phyloP scores from a whole-genome alignment of 2,888 invertebrate species.

The Temnothorax ravouxi region DNA sequence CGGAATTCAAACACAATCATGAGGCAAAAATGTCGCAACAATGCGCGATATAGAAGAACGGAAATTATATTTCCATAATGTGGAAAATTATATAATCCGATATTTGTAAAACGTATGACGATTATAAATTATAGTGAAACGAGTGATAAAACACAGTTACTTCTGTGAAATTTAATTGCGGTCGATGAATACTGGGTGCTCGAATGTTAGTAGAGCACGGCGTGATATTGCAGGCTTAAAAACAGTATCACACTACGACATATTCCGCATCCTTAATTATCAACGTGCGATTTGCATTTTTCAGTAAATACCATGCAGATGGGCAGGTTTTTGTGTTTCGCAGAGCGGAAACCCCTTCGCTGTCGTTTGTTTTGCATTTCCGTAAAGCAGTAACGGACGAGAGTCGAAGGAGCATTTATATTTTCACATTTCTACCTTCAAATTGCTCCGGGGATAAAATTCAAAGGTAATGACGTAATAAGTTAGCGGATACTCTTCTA shows the following conservation, averaged over 20 bases:
- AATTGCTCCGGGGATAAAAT: conserved; percentile 17
- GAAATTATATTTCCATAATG: neutral
- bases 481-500: conserved; percentile 9
- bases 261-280: conserved; percentile 22
- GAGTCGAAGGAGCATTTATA: neutral
- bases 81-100: neutral
- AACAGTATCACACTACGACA: neutral
- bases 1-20: neutral
- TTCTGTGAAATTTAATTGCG: conserved; percentile 8
- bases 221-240: conserved; percentile 5
- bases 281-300: conserved; percentile 30
- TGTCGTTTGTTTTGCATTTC: conserved; percentile 15
- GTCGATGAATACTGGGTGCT: neutral
- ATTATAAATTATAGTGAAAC: neutral
- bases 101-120: neutral
- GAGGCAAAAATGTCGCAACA: neutral
- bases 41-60: neutral
- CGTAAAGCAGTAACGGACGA: neutral
- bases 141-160: neutral
- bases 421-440: neutral
- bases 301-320: neutral
- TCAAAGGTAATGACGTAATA: conserved; percentile 16
- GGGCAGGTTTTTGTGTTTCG: neutral
- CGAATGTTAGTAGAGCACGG: conserved; percentile 12
- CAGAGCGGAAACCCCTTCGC: neutral